Evolutionary conservation across 2,888 invertebrate genomes (phyloP), one percentile per base, ranked within the genome.

Genomic region (Dilophus febrilis): DNA sequence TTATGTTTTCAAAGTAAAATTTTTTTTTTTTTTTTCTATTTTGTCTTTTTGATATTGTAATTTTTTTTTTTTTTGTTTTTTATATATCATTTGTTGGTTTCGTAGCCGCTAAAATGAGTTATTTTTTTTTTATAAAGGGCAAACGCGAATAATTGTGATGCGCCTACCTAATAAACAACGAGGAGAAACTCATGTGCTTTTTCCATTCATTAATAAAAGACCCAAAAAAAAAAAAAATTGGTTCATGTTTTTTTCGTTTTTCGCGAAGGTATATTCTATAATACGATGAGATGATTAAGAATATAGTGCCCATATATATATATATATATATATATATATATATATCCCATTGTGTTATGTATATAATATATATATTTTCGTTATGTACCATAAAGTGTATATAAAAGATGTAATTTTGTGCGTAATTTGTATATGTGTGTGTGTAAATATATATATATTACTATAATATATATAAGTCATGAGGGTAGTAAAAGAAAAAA

Each of bases 121-220:
- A 12, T 35, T 17, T 12, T 31, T 27, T 29, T n/a, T n/a, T 30
- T 18, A 26, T 32, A 38, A 40, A 40, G 42, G 42, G 42, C 42
- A 42, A 38, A 42, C 42, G 38, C 42, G 43, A 38, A 43, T 36
- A 38, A 40, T 28, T 38, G 40, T 43, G 35, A 40, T 43, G 43
- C 43, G 43, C 43, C 36, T 36, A 33, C 43, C 36, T 36, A 33
- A 40, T 35, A 33, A 38, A 22, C 22, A 22, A 41, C 34, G n/a
- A n/a, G n/a, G n/a, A 38, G 28, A 13, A 35, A 26, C 35, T 35
- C 27, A 22, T 22, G 26, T 14, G 32, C 14, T 22, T 22, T 22
- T 22, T 5, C 7, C 27, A 18, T 35, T 22, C 34, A 40, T 40
- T 39, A 33, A 40, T 35, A 36, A 36, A 17, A 18, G n/a, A 14